phyloP scores from a whole-genome alignment of 2,797 vertebrate species.

The Chelon labrosus region DNA sequence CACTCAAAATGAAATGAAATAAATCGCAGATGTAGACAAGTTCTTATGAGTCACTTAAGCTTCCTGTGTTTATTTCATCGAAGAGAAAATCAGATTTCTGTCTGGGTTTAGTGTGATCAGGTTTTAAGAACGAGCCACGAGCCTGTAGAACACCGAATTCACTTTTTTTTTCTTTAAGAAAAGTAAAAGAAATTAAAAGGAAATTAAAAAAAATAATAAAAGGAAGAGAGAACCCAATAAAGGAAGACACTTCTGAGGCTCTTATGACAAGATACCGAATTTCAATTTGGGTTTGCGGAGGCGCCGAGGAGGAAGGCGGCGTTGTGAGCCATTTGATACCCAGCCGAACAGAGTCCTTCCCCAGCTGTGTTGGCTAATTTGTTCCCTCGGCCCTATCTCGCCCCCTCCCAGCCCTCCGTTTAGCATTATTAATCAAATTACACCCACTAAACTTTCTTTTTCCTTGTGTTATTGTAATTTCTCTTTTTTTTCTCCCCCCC shows the following conservation, averaged over 20 bases:
- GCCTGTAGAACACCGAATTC: too few species aligned
- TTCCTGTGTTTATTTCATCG: conserved; percentile 19
- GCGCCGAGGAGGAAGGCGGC: conserved; percentile 74
- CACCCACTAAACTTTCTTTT: conserved; percentile 82
- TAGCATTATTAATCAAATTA: conserved; percentile 86
- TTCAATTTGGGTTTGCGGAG: conserved; percentile 80
- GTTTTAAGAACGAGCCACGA: too few species aligned
- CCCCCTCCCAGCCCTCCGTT: conserved; percentile 71
- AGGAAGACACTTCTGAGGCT: conserved; percentile 75
- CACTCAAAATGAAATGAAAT: background rate
- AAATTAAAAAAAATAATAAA: conserved; percentile 52
- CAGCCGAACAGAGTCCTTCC: conserved; percentile 69
- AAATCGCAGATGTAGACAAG: conserved; percentile 38
- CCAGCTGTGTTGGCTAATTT: conserved; percentile 80
- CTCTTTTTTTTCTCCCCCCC: conserved; percentile 9
- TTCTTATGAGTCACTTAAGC: conserved; percentile 68
- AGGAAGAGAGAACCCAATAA: conserved; percentile 45
- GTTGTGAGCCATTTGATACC: conserved; percentile 81
- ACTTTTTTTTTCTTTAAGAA: background rate
- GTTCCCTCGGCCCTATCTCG: conserved; percentile 71
- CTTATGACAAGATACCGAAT: conserved; percentile 79
- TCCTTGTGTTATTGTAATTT: conserved; percentile 71
- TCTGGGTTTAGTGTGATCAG: background rate
- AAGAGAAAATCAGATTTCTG: conserved; percentile 4
- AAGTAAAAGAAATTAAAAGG: conserved; percentile 44